These are phyloP conservation scores for Spodoptera exigua DNA, from an alignment of 2,888 invertebrate genomes.

Conservation along the genomic window DNA sequence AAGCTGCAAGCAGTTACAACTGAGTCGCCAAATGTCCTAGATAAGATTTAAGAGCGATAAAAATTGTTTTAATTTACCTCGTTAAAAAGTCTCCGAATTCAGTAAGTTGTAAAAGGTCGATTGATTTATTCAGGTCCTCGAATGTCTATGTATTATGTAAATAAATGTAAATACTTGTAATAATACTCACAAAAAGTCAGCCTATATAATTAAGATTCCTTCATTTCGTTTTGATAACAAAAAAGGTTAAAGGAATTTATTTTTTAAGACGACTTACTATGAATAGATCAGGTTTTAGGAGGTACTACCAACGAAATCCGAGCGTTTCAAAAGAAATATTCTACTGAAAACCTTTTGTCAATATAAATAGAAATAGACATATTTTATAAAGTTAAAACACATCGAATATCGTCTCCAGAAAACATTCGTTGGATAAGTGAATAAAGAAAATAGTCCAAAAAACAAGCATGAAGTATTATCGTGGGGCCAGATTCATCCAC, in stretches of 20 bases:
- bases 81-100: constrained; percentile 6
- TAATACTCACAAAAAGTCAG: constrained; percentile 13
- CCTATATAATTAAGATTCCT: constrained; percentile 10
- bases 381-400: not conserved
- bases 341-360: not conserved
- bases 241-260: constrained; percentile 3
- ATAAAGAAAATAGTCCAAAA: constrained; percentile 30
- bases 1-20: constrained; percentile 34
- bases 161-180: constrained; percentile 27
- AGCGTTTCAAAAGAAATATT: not conserved
- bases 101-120: constrained; percentile 10
- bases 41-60: constrained; percentile 32
- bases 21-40: constrained; percentile 22
- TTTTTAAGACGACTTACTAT: constrained; percentile 2
- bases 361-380: too few species aligned
- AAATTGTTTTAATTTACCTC: constrained; percentile 1
- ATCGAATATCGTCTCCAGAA: constrained; percentile 2
- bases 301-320: not conserved
- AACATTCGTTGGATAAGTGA: constrained; percentile 6
- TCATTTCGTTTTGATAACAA: constrained; percentile 8
- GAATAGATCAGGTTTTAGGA: not conserved
- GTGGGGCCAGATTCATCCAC: constrained; percentile 52
- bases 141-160: constrained; percentile 38
- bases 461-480: constrained; percentile 43
- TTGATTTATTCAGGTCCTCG: constrained; percentile 2